phyloP scores from a whole-genome alignment of 2,113 vertebrate genomes.

The Panthera uncia region DNA sequence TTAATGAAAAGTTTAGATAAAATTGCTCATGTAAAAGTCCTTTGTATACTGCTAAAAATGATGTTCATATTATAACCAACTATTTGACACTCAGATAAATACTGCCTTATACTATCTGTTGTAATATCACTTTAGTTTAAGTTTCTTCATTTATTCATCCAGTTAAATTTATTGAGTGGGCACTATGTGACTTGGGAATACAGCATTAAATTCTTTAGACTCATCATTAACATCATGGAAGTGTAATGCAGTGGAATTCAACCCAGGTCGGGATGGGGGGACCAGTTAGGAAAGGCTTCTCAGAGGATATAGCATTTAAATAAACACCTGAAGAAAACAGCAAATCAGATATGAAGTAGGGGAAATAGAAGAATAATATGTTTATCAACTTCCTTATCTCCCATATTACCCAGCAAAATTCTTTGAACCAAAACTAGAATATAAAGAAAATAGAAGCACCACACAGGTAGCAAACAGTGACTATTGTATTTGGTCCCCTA shows the following conservation, averaged over 20 bases:
- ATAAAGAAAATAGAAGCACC: background rate
- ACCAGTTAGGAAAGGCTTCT: background rate
- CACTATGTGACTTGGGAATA: background rate
- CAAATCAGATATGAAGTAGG: background rate
- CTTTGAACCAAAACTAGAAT: background rate
- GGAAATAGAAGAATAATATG: background rate
- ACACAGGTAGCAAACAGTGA: background rate
- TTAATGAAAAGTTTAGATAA: background rate
- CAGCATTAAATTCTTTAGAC: background rate
- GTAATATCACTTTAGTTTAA: background rate
- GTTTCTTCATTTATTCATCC: background rate
- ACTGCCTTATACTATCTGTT: background rate
- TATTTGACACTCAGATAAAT: background rate
- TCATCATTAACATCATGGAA: background rate
- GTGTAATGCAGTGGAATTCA: background rate
- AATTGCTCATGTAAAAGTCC: background rate
- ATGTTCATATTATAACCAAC: background rate
- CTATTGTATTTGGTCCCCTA: background rate
- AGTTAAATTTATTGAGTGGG: background rate
- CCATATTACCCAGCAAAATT: background rate
- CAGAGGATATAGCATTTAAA: background rate
- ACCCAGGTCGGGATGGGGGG: rapidly evolving
- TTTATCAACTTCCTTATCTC: background rate
- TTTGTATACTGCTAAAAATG: background rate
- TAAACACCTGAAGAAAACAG: background rate